Percentiles rank a stretch among this genome's conserved stretches.
Conservation (phyloP, 2,113 vertebrate species). For the Merops nubicus region DNA sequence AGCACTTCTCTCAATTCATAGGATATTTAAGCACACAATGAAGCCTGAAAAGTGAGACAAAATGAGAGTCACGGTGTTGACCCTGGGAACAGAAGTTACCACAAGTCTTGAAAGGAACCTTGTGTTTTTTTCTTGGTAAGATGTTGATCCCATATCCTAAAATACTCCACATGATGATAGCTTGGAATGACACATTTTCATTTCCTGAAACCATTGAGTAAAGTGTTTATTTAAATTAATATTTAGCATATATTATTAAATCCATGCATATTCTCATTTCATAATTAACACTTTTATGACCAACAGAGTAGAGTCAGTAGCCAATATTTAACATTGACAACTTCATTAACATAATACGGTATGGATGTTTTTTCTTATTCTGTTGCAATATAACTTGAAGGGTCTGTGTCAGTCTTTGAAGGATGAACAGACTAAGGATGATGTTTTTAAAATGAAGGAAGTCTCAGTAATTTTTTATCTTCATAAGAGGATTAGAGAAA, state of each 20-base stretch:
- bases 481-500: not conserved
- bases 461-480: not conserved
- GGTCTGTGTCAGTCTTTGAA: not conserved
- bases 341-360: not conserved
- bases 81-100: not conserved
- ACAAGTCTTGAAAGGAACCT: not conserved
- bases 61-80: not conserved
- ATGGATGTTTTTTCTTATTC: not conserved
- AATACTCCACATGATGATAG: not conserved
- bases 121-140: not conserved
- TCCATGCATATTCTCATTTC: not conserved
- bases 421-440: not conserved
- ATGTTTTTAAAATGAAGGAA: not conserved
- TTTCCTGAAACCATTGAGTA: not conserved
- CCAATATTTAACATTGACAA: not conserved
- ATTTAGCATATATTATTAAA: not conserved
- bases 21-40: not conserved
- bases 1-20: not conserved
- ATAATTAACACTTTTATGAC: not conserved
- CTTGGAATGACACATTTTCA: not conserved
- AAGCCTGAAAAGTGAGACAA: not conserved
- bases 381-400: not conserved
- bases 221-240: not conserved
- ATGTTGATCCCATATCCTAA: not conserved
- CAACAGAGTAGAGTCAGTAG: not conserved